Percentiles rank a stretch among this genome's conserved stretches.
phyloP scores from a whole-genome alignment of 2,797 vertebrate species.

The Poecilia picta region DNA sequence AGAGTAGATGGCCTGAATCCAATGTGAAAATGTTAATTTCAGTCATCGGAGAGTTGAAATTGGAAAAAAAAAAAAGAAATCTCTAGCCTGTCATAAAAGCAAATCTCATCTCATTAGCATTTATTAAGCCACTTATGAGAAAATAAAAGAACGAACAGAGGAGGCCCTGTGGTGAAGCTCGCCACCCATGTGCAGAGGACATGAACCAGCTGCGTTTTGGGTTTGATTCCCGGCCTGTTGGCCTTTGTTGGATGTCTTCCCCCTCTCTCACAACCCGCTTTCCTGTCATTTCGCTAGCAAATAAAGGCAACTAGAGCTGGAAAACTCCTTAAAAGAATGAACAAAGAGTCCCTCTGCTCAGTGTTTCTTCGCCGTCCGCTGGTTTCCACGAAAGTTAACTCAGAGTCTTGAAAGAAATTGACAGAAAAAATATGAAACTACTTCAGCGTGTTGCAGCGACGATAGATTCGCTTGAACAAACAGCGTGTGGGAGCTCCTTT shows the following conservation, averaged over 20 bases:
- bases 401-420: neutral
- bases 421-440: neutral
- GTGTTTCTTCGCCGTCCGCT: neutral
- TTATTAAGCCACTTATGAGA: neutral
- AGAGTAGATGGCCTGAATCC: neutral
- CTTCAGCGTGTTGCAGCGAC: neutral
- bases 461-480: neutral
- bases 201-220: too few relatives aligned
- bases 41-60: neutral
- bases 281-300: too few relatives aligned
- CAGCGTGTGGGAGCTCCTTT: constrained; percentile 1
- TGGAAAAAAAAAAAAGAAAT: neutral
- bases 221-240: too few relatives aligned
- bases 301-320: too few relatives aligned
- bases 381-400: neutral
- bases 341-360: neutral
- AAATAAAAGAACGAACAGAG: neutral
- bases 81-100: neutral
- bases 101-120: neutral
- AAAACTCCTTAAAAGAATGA: neutral
- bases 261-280: too few relatives aligned
- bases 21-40: neutral
- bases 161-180: too few relatives aligned
- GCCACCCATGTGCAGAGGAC: too few relatives aligned
- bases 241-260: too few relatives aligned